Base-by-base conservation (phyloP, 1,140 invertebrate genomes). In the Procambarus virginalis region DNA sequence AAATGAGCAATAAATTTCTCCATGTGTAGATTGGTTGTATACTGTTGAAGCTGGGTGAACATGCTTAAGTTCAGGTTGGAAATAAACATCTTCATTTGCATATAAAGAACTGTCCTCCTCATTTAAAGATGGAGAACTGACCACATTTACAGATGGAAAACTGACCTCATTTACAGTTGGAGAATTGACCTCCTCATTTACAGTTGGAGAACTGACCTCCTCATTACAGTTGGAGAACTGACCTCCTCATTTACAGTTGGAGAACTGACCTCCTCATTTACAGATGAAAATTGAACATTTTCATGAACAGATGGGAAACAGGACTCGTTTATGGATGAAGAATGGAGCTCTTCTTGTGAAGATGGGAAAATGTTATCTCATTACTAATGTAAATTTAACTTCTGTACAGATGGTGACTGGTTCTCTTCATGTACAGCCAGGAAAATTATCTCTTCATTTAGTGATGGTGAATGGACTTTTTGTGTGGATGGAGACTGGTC, bases 291-390 rank as follows among this genome's bases (percentile, higher is more conserved):
- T 46, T 89, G 75, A 3, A 60, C 70, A 68, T 81, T 73, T 4
- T 78, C 88, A 10, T 48, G 34, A 20, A 49, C 20, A 76, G 81
- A 77, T 46, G 87, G 75, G 20, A 79, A 76, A 70, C 83, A 76
- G 55, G 58, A 34, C 22, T 84, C 88, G 58, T 51, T 17, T 22
- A 55, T 9, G n/a, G 76, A 64, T 60, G 17, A 17, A 8, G 88
- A 84, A 48, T 49, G 49, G 2, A 6, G 6, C 12, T 17, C 60
- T 64, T 64, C 60, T 2, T 64, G 60, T 12, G 17, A 17, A 64
- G 60, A 20, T 64, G 60, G 60, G 20, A 20, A 64, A 12, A 17
- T 4, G 12, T 9, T 58, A 58, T 58, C 55, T 58, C 55, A 58
- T 58, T 58, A 58, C 55, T 58, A 12, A 58, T 58, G 55, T 6